Evolutionary conservation across 2,113 vertebrate genomes (phyloP), one percentile per base, ranked within the genome.

Genomic region (Setophaga coronata): DNA sequence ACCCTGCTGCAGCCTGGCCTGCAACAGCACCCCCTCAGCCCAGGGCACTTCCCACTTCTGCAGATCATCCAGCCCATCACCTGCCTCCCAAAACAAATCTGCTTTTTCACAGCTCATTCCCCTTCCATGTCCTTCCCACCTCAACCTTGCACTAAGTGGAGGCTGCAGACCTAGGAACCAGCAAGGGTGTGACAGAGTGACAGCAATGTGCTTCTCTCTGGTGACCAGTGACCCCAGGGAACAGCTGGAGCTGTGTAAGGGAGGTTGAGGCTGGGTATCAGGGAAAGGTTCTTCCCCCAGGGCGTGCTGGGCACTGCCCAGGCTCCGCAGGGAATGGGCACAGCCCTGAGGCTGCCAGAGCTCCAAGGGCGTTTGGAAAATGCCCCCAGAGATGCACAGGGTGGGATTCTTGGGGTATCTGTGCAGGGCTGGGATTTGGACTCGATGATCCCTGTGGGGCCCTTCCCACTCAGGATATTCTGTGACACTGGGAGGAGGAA

Each of bases 331-430:
- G 38, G 20, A 74, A 45, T 11, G 29, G 61, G 6, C 40, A 67
- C 0, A 0, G 62, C n/a, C 29, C 38, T 0, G 1, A 42, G 34
- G 47, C 62, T 83, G 48, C 47, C 34, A 62, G 48, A 77, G 79
- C 56, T 70, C 56, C 17, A 70, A 31, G 9, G 8, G 14, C 0
- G 0, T 26, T 69, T 26, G 62, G 70, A 23, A 9, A 82, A 0
- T 0, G 0, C n/a, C 14, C 1, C 2, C 33, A 54, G 29, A 33
- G 6, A 43, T 66, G 40, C 15, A 0, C 54, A 48, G 17, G 40
- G 34, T 42, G 56, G 29, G 47, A 21, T 4, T 83, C 19, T 0
- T 54, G 40, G 34, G 25, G 40, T 10, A 31, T 36, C n/a, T 62
- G 48, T 8, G 31, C n/a, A 56, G 34, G 34, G 20, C 1, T 12